Conservation (phyloP, 2,797 vertebrate genomes). For the Microchirus variegatus region DNA sequence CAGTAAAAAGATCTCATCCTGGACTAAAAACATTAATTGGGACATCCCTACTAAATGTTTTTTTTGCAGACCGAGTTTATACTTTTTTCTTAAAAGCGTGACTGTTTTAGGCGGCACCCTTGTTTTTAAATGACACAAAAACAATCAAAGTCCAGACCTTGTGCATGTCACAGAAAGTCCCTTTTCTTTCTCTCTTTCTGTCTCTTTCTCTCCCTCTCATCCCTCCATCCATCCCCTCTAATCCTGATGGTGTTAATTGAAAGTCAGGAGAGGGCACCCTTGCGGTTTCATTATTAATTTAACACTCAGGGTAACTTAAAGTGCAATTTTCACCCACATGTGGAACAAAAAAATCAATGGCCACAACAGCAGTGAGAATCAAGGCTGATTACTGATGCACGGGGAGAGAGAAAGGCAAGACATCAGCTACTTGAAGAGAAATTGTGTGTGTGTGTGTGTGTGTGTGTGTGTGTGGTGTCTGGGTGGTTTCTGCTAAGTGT, state of each 20-base stretch:
- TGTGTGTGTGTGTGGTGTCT: constrained; percentile 44
- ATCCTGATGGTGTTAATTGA: constrained; percentile 86
- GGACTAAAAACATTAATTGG: no score
- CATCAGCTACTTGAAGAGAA: constrained; percentile 63
- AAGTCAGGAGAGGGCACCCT: constrained; percentile 86
- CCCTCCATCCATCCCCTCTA: constrained; percentile 71
- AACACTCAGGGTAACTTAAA: constrained; percentile 89
- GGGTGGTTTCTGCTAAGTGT: constrained; percentile 64
- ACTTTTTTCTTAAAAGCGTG: neutral
- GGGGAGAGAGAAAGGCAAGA: constrained; percentile 53
- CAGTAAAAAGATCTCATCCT: no score
- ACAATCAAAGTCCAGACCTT: constrained; percentile 59
- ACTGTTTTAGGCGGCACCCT: neutral
- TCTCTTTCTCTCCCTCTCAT: constrained; percentile 43
- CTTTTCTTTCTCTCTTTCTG: constrained; percentile 23
- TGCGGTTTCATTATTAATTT: constrained; percentile 89
- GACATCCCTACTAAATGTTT: neutral
- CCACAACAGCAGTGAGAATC: constrained; percentile 84
- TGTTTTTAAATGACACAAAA: constrained; percentile 33
- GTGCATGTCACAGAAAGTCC: constrained; percentile 60
- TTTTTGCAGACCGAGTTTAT: constrained; percentile 8
- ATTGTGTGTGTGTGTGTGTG: constrained; percentile 47
- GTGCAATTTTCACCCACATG: constrained; percentile 89
- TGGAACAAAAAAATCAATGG: constrained; percentile 89
- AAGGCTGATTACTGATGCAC: constrained; percentile 87